Conservation (phyloP, 2,113 vertebrate genomes). For the Plecotus auritus region DNA sequence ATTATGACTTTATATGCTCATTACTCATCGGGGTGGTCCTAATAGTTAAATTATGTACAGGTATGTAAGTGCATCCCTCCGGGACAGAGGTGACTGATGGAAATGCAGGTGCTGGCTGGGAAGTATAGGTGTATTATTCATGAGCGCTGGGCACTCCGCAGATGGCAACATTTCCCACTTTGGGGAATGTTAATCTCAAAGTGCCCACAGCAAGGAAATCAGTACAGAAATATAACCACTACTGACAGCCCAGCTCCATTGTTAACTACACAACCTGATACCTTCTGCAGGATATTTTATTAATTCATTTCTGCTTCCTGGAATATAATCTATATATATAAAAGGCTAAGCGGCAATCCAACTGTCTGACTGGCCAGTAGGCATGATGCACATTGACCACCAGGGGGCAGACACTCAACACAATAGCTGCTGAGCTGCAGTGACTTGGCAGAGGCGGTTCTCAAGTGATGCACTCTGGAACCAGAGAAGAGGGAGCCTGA, state of each 20-base stretch:
- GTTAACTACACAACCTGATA: neutral
- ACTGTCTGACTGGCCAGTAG: too few species aligned
- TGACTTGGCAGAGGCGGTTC: too few species aligned
- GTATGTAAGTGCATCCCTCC: constrained; percentile 74
- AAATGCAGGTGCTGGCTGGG: constrained; percentile 67
- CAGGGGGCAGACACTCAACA: too few species aligned
- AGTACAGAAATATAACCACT: neutral
- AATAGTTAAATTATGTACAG: constrained; percentile 73
- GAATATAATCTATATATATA: neutral
- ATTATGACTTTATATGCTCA: neutral
- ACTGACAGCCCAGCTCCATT: neutral
- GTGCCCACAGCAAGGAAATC: constrained; percentile 54
- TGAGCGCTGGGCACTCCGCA: constrained; percentile 65
- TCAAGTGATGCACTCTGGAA: too few species aligned
- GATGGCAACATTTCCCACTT: constrained; percentile 64
- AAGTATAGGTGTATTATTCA: constrained; percentile 75
- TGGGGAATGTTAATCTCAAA: constrained; percentile 60
- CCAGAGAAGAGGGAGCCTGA: too few species aligned
- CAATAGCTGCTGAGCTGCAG: too few species aligned
- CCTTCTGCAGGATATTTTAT: neutral
- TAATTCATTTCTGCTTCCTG: neutral
- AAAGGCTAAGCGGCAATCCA: too few species aligned
- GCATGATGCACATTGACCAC: too few species aligned
- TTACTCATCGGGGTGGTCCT: constrained; percentile 43
- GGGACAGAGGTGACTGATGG: constrained; percentile 74